Percentiles rank a stretch among this genome's conserved stretches.
Conservation (phyloP, 2,113 vertebrate genomes). For the Danio rerio region GRCz12tu NC_133197.1:17292501-17293000, state of each 20-base stretch:
- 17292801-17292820: too few species aligned
- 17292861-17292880: background rate
- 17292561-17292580: background rate
- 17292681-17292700: background rate
- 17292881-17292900: background rate
- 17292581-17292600: background rate
- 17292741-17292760: background rate
- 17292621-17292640: background rate
- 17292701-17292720: background rate
- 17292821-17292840: background rate
- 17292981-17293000: background rate
- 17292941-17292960: background rate
- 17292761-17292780: background rate
- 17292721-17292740: background rate
- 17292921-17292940: background rate
- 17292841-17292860: background rate
- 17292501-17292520: constrained; percentile 10
- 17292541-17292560: background rate
- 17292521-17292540: background rate
- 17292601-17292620: background rate
- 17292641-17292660: background rate
- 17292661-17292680: background rate
- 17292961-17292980: constrained; percentile 9
- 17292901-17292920: background rate
- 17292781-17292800: background rate